Evolutionary conservation across 2,797 vertebrate genomes (phyloP), one percentile per base, ranked within the genome.

Genomic region (Spizella passerina): DNA sequence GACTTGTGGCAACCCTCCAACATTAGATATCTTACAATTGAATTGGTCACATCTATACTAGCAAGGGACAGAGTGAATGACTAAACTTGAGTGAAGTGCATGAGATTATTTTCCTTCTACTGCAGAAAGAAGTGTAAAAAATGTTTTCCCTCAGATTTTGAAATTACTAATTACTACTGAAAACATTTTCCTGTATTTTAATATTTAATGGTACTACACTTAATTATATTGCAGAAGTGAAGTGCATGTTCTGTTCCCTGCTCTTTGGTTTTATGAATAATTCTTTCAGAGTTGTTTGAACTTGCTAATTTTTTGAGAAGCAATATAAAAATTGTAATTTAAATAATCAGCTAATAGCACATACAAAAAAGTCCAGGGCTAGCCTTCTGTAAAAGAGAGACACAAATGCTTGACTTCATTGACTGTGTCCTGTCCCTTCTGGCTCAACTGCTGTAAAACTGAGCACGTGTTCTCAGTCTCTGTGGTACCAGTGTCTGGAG

Each of bases 101-200:
- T 2, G 2, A 86, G 19, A 63, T 88, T 78, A n/a, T 81, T 95
- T 93, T 88, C 78, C 55, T 85, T 82, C 60, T 71, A 21, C 21
- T 53, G 57, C 49, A 78, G 50, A 79, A 86, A 60, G 39, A 90
- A 82, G 73, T 57, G 44, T 66, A 55, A 86, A 70, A 69, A 52
- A 27, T 24, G 30, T 86, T 92, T 90, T 53, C 15, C 36, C 34
- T 89, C 63, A 55, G 55, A 91, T 96, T 94, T 86, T 66, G 44
- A 92, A 91, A 82, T 81, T 0, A 71, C 56, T 95, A 83, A 96
- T 95, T 93, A 93, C 12, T 32, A 91, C 47, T 81, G 82, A 93
- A 95, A 97, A 94, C 94, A 93, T 93, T 91, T 93, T 92, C 69
- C 82, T 79, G 6, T 72, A 43, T 89, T 91, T 97, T 93, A 93